Base-by-base conservation (phyloP, 2,888 invertebrate species). In the Petrophora chlorosata region DNA sequence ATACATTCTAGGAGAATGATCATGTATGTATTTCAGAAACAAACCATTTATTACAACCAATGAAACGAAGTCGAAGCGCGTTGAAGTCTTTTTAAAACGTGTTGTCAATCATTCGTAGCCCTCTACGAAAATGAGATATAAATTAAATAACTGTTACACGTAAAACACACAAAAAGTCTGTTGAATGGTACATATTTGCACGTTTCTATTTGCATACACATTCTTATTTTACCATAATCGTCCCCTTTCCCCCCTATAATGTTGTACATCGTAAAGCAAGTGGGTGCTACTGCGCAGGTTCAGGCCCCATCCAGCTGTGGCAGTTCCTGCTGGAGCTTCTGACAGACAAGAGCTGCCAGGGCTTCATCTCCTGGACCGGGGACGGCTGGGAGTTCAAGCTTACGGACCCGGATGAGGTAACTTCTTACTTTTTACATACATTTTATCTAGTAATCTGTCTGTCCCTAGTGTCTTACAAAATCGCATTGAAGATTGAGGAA, bases 371-470 rank as follows among this genome's bases (percentile, higher is more conserved):
- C 58, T 99, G 99, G 99, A 98, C 99, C 16, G 99, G 99, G 10
- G 98, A 98, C 77, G 98, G 98, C 49, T 99, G 99, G 98, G 99
- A 99, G 87, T 99, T 99, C 91, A 99, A 99, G 81, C 92, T 99
- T 47, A 98, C 98, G 25, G 99, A 99, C 88, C 99, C 99, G 0
- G 99, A 99, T 89, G 99, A 99, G 92, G 98, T 97, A 56, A 66
- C 48, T 50, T 10, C 8, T 8, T 14, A 5, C 8, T 12, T 10
- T 10, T 7, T 22, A 22, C 7, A n/a, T n/a, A n/a, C 13, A 9
- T 26, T 17, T 5, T 14, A 10, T 5, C 3, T 8, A 28, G 16
- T 29, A 17, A 40, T 12, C n/a, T 29, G 12, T 19, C 16, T 16
- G 10, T 25, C 33, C 0, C 62, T 92, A 92, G 93, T 93, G 63